Evolutionary conservation across 1,140 invertebrate species (phyloP), one percentile per base, ranked within the genome.

Genomic region (Holotrichia oblita): DNA sequence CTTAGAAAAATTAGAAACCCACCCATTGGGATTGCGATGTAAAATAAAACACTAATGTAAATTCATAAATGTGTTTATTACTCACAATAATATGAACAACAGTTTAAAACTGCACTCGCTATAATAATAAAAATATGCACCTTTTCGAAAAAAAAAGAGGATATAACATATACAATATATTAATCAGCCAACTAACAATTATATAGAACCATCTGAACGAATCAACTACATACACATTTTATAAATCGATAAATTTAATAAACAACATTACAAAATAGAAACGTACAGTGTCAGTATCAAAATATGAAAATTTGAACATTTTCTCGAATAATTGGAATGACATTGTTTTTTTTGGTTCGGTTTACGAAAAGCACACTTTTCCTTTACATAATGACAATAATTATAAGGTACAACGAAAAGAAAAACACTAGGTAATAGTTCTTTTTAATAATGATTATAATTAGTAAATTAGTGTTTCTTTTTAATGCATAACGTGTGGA

Each of bases 11-110:
- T n/a, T n/a, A n/a, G n/a, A n/a, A n/a, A n/a, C n/a, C n/a, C n/a
- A n/a, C n/a, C n/a, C n/a, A n/a, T n/a, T n/a, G n/a, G n/a, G n/a
- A 34, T 34, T 4, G 27, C 27, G 27, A 1, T 34, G 27, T 34
- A 34, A 34, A 69, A 69, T 69, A 69, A 69, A 27, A 69, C 9
- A 27, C 20, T 22, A 69, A 3, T 9, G 27, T 76, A 76, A 76
- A 76, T 76, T 76, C 75, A 76, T 76, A 76, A 76, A 76, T 55
- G 41, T 76, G 75, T 76, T 76, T 76, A 76, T 76, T 76, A 76
- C 44, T 76, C 75, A 76, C 75, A 76, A 76, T 76, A 76, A 55
- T 48, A 76, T 76, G 75, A 74, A 76, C 75, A 76, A 76, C 75
- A 76, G 75, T 76, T 76, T 76, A 10, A 48, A 76, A 55, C 75